phyloP scores from a whole-genome alignment of 2,113 vertebrate genomes.

The Charina bottae region DNA sequence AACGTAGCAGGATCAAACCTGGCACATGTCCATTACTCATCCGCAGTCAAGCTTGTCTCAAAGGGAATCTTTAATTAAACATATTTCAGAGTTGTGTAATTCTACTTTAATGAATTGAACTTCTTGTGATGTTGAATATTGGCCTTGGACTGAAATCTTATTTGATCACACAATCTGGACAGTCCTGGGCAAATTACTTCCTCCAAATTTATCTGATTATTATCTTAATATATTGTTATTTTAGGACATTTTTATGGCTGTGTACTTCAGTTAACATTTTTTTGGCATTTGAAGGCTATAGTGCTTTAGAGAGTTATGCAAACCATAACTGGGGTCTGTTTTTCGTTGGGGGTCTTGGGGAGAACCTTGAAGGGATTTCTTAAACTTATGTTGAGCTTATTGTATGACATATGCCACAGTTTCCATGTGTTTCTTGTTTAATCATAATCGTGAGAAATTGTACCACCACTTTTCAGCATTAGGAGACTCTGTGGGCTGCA shows the following conservation, averaged over 20 bases:
- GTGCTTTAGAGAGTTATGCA: background rate
- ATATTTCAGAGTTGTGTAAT: background rate
- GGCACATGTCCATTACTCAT: background rate
- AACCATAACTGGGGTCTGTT: background rate
- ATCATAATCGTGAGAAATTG: background rate
- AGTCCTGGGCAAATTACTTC: background rate
- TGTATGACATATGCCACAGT: background rate
- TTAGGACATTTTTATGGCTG: background rate
- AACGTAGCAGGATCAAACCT: background rate
- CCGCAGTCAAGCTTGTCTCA: background rate
- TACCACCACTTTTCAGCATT: background rate
- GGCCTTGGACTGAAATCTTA: background rate
- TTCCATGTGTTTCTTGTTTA: background rate
- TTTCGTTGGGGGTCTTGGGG: background rate
- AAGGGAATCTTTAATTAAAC: background rate
- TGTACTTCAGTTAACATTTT: background rate
- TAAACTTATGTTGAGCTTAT: background rate
- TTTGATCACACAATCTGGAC: background rate
- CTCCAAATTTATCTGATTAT: background rate
- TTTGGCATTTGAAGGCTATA: background rate
- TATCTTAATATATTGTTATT: background rate
- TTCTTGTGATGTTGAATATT: background rate
- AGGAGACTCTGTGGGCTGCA: background rate
- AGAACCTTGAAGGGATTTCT: background rate
- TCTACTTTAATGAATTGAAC: background rate